Evolutionary conservation across 2,888 invertebrate species (phyloP), one percentile per base, ranked within the genome.

Genomic region (Scaptodrosophila latifasciaeformis): DNA sequence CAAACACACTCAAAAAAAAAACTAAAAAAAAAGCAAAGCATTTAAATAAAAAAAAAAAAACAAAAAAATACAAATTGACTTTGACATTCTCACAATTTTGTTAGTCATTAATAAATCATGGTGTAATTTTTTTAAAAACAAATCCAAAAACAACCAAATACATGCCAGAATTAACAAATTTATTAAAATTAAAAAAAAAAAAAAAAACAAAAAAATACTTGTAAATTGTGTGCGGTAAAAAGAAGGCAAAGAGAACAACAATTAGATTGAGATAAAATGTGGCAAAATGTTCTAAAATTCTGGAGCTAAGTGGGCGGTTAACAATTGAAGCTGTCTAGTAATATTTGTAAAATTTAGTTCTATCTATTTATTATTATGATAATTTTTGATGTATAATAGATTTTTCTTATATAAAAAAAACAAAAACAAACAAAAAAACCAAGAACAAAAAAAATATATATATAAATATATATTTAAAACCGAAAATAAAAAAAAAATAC

Each of bases 361-460:
- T 82, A 83, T 82, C 69, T 82, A 83, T 82, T 83, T 81, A 75
- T 80, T 75, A 80, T 80, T 75, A 75, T 80, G 59, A 77, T 82
- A 68, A 79, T 82, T 82, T 82, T 82, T 67, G 70, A 77, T 82
- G 82, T 82, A 82, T 77, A 76, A 82, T 84, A 82, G 82, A 83
- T 83, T 82, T 78, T 82, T 84, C 79, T 80, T 83, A 82, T 82
- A 83, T 77, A 68, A 59, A 62, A 21, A 65, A 37, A 64, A 48
- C 74, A 75, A 59, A 80, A 81, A 76, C 74, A 71, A 82, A 37
- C 10, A 37, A 37, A 24, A 7, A 7, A 3, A 5, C 3, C 24
- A 24, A 3, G 7, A 24, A n/a, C n/a, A n/a, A n/a, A n/a, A n/a
- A n/a, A n/a, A n/a, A n/a, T n/a, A 65, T 59, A 71, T 68, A 58